Evolutionary conservation across 1,140 invertebrate genomes (phyloP).

Genomic region (Linepithema humile): DNA sequence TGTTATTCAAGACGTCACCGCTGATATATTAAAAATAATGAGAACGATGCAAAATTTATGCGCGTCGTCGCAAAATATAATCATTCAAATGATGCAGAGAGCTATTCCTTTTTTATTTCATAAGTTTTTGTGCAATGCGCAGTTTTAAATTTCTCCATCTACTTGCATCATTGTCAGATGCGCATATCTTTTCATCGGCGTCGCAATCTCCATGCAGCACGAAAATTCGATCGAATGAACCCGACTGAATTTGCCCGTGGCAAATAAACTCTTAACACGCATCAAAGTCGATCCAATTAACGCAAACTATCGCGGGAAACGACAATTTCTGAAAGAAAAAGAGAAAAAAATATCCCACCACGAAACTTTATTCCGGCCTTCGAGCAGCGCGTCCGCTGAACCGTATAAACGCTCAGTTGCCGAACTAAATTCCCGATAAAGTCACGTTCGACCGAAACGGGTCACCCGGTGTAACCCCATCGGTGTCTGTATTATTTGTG

Average conservation of each 20-base stretch:
- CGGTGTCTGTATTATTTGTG: conserved; percentile 29
- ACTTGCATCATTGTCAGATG: neutral
- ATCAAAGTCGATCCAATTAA: conserved; percentile 57
- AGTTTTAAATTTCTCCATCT: conserved; percentile 13
- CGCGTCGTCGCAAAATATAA: neutral
- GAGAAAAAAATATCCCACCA: conserved; percentile 34
- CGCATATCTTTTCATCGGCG: conserved; percentile 30
- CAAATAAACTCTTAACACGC: conserved; percentile 53
- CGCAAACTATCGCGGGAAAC: conserved; percentile 49
- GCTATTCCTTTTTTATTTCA: neutral
- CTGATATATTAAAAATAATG: conserved; percentile 30
- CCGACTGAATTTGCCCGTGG: conserved; percentile 11
- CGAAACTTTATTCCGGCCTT: conserved; percentile 52
- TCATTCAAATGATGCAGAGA: conserved; percentile 2
- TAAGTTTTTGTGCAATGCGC: neutral
- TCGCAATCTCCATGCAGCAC: conserved; percentile 9
- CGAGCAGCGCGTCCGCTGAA: conserved; percentile 39
- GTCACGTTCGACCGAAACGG: conserved; percentile 53
- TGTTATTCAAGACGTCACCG: conserved; percentile 16
- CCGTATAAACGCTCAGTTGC: conserved; percentile 52
- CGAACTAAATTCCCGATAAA: conserved; percentile 58
- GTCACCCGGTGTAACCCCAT: conserved; percentile 34
- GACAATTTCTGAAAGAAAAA: conserved; percentile 49
- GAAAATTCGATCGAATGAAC: conserved; percentile 39
- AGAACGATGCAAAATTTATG: neutral